phyloP scores from a whole-genome alignment of 2,113 vertebrate species.

The Clarias magur region DNA sequence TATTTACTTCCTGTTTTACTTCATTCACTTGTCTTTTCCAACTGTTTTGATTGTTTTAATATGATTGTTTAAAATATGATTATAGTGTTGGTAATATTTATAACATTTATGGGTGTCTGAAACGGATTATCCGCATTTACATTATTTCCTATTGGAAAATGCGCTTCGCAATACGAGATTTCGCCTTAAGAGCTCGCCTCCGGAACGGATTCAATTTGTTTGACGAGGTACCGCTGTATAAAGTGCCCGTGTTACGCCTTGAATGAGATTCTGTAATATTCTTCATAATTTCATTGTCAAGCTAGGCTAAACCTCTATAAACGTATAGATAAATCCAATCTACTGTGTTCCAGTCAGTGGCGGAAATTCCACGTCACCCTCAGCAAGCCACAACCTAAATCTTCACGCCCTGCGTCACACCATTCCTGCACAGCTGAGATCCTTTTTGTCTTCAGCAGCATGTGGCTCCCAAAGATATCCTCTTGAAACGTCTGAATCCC shows the following conservation, averaged over 20 bases:
- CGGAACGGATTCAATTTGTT: no score
- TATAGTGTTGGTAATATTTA: no score
- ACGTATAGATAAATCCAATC: neutral
- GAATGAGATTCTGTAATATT: neutral
- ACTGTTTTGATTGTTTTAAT: no score
- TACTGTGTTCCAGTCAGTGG: neutral
- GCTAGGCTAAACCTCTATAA: neutral
- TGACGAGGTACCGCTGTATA: no score
- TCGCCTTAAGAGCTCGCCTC: no score
- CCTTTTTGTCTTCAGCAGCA: conserved; percentile 23
- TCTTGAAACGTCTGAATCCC: conserved; percentile 20
- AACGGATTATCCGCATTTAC: no score
- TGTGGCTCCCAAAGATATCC: conserved; percentile 46
- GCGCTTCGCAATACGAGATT: no score
- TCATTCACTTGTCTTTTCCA: no score
- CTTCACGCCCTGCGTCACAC: neutral
- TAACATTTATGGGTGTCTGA: no score
- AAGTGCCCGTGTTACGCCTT: neutral
- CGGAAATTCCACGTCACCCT: neutral
- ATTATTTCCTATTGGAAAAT: no score
- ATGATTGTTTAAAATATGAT: no score
- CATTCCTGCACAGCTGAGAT: conserved; percentile 6
- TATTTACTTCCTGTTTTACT: no score
- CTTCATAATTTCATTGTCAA: neutral
- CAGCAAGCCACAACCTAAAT: neutral